A percentile compares a stretch with the other conserved stretches of the same genome.
phyloP scores from a whole-genome alignment of 2,113 vertebrate species.

The Strix aluco region DNA sequence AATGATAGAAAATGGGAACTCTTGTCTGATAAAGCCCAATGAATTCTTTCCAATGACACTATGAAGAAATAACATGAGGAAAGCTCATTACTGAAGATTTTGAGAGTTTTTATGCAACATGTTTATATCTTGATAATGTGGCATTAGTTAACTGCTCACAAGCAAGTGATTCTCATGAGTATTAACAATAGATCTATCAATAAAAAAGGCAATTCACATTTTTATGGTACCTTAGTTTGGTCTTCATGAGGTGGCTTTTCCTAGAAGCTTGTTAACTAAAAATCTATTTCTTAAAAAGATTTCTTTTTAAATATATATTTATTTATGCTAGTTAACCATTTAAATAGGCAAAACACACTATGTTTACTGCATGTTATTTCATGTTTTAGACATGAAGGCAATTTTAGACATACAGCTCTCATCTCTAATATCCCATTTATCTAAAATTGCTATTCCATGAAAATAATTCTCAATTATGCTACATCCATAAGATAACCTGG shows the following conservation, averaged over 20 bases:
- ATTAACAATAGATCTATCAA: not conserved
- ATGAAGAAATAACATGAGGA: not conserved
- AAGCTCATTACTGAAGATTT: not conserved
- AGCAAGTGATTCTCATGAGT: not conserved
- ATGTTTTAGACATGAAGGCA: not conserved
- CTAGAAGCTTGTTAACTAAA: not conserved
- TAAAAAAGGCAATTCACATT: not conserved
- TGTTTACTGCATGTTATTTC: not conserved
- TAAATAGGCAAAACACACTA: not conserved
- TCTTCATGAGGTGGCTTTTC: not conserved
- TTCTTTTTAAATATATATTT: not conserved
- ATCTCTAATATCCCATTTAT: not conserved
- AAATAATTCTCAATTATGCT: not conserved
- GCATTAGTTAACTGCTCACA: not conserved
- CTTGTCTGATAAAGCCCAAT: constrained; percentile 61
- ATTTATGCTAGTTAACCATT: not conserved
- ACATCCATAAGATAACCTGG: not conserved
- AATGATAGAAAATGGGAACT: constrained; percentile 74
- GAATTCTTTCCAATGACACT: constrained; percentile 53
- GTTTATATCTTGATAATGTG: not conserved
- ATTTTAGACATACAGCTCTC: not conserved
- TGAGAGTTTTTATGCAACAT: not conserved
- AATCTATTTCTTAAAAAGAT: not conserved
- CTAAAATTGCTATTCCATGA: not conserved
- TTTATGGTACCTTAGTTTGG: not conserved